phyloP scores from a whole-genome alignment of 1,140 invertebrate genomes.

The Drosophila kepulauana region DNA sequence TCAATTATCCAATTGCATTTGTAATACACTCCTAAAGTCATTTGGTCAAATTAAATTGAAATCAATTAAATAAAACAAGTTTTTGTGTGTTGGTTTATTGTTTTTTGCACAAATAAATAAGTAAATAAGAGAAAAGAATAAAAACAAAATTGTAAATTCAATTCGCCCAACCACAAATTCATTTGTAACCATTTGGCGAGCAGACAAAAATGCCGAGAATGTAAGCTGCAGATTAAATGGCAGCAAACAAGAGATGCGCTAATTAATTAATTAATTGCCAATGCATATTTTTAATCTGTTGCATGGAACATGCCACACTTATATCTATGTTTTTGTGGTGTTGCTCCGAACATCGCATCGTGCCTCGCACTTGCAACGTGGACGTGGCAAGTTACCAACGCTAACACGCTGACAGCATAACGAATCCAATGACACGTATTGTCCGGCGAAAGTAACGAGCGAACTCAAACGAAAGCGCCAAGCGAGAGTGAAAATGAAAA shows the following conservation, averaged over 20 bases:
- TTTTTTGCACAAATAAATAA: conserved; percentile 4
- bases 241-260: conserved; percentile 41
- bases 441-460: conserved; percentile 30
- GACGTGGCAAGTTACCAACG: not conserved
- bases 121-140: conserved; percentile 9
- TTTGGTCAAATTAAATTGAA: conserved; percentile 36
- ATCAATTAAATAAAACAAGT: conserved; percentile 28
- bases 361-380: conserved; percentile 12
- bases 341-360: not conserved
- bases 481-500: conserved; percentile 35
- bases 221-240: conserved; percentile 22
- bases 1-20: conserved; percentile 19
- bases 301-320: conserved; percentile 20
- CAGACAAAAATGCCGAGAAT: not conserved
- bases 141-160: conserved; percentile 13
- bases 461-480: conserved; percentile 22
- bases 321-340: too few relatives aligned
- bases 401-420: conserved; percentile 65
- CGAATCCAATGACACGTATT: conserved; percentile 79
- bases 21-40: not conserved
- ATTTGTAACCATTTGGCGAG: conserved; percentile 30
- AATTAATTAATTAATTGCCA: conserved; percentile 68
- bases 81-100: conserved; percentile 4
- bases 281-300: conserved; percentile 48
- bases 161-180: conserved; percentile 17